Conservation (phyloP, 1,140 invertebrate species). For the Coptotermes formosanus region DNA sequence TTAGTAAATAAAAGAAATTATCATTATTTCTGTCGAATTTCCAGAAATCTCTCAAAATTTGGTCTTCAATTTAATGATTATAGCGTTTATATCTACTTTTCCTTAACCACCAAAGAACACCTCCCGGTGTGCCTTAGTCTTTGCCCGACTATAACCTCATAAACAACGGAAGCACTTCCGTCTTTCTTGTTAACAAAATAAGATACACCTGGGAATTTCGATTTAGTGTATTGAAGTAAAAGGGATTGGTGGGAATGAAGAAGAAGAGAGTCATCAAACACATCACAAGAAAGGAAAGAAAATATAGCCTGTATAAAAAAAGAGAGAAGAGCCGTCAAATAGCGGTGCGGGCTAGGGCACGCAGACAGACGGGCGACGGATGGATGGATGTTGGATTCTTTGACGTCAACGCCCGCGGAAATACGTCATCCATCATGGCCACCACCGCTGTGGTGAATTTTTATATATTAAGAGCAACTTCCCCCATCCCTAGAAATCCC, state of each 20-base stretch:
- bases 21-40: too few species aligned
- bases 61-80: too few species aligned
- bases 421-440: conserved; percentile 17
- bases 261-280: conserved; percentile 16
- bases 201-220: background rate
- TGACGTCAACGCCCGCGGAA: conserved; percentile 15
- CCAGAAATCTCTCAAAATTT: too few species aligned
- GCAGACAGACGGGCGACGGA: background rate
- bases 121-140: too few species aligned
- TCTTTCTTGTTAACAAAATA: background rate
- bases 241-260: conserved; percentile 7
- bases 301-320: background rate
- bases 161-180: too few species aligned
- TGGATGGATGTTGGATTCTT: conserved; percentile 18
- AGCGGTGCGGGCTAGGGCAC: background rate
- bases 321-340: background rate
- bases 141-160: too few species aligned
- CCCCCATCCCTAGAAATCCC: background rate
- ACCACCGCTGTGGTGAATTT: conserved; percentile 13
- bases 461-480: conserved; percentile 19
- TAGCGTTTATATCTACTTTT: too few species aligned
- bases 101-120: too few species aligned
- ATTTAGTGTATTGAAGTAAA: background rate
- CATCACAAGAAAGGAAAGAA: conserved; percentile 12
- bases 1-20: too few species aligned